A percentile compares a stretch with the other conserved stretches of the same genome.
These are phyloP conservation scores for Platygyra sinensis DNA, from an alignment of 64 coral and sea anemone species.

Conservation along the genomic window DNA sequence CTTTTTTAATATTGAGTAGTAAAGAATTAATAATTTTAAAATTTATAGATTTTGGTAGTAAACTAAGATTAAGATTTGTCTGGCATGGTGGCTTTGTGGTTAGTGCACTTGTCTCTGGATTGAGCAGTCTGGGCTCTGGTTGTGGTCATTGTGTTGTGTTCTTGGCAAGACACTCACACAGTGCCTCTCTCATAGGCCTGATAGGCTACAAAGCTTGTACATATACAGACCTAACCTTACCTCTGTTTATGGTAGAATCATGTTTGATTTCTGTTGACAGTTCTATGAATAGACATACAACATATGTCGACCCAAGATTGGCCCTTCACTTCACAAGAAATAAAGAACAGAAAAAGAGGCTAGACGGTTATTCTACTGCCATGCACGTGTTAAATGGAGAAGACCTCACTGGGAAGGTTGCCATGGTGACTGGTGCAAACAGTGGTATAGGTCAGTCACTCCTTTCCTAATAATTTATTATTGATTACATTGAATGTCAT, in stretches of 20 bases:
- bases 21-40: neutral
- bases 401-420: constrained; percentile 74
- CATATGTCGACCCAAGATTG: constrained; percentile 73
- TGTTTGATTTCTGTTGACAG: constrained; percentile 9
- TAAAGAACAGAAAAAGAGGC: constrained; percentile 20
- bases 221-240: too few species aligned
- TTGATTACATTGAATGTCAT: too few species aligned
- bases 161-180: too few species aligned
- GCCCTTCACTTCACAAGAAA: constrained; percentile 22
- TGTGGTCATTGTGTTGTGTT: too few species aligned
- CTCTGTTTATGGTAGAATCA: too few species aligned
- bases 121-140: too few species aligned
- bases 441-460: constrained; percentile 86
- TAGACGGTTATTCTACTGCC: constrained; percentile 72
- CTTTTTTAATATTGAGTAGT: neutral
- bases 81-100: too few species aligned
- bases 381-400: constrained; percentile 79
- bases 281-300: constrained; percentile 67
- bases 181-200: too few species aligned
- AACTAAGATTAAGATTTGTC: neutral
- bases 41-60: neutral
- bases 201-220: too few species aligned
- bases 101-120: neutral
- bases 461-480: too few species aligned
- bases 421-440: constrained; percentile 87